Percentiles rank a stretch among this genome's conserved stretches.
Evolutionary conservation across 2,888 invertebrate genomes (phyloP).

Genomic region (Trachelus stipa): DNA sequence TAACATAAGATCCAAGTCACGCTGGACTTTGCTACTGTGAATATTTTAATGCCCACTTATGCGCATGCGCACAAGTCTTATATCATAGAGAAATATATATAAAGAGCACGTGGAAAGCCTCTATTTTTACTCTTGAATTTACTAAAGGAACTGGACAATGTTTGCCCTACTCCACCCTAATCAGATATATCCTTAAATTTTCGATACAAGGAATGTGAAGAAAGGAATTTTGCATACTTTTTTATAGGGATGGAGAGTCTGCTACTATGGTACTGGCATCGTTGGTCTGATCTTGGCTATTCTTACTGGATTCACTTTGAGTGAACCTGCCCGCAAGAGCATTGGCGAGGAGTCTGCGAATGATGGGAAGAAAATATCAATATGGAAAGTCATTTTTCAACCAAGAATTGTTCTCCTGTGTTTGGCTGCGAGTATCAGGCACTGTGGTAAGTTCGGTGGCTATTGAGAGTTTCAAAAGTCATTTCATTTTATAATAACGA

Average conservation of each 20-base stretch:
- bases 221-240: background rate
- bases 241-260: constrained; percentile 82
- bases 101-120: background rate
- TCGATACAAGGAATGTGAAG: background rate
- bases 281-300: constrained; percentile 79
- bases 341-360: constrained; percentile 75
- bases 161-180: background rate
- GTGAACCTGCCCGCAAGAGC: constrained; percentile 80
- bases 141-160: background rate
- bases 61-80: background rate
- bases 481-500: background rate
- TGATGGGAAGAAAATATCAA: constrained; percentile 70
- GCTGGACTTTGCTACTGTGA: background rate
- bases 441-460: constrained; percentile 74
- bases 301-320: constrained; percentile 80
- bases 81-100: background rate
- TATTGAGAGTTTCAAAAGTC: background rate
- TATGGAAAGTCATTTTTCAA: constrained; percentile 82
- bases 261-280: constrained; percentile 84
- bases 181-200: background rate
- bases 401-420: constrained; percentile 84
- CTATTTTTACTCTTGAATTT: background rate
- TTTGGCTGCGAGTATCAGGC: constrained; percentile 88
- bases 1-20: background rate
- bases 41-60: background rate